These are phyloP conservation scores for Genyomyrus donnyi DNA, from an alignment of 2,113 vertebrate species.

Conservation along the genomic window DNA sequence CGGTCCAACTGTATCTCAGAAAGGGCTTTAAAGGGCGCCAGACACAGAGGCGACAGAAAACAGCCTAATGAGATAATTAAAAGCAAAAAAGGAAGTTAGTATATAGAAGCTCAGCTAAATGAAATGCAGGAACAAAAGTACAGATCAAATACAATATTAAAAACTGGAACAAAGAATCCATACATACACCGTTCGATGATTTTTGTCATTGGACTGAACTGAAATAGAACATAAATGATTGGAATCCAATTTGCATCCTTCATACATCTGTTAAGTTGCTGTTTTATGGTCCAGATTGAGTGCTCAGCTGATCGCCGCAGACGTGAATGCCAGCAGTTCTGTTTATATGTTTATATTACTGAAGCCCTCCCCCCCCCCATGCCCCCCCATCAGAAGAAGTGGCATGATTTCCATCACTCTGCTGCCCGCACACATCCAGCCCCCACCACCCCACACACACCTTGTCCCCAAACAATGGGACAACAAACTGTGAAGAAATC, in stretches of 20 bases:
- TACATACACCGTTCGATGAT: neutral
- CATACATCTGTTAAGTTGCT: neutral
- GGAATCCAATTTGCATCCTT: neutral
- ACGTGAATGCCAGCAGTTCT: neutral
- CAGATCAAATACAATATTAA: neutral
- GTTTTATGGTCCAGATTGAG: neutral
- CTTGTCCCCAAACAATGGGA: neutral
- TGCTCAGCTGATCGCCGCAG: neutral
- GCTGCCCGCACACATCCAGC: neutral
- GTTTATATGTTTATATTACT: slow-evolving; percentile 7
- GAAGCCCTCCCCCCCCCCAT: neutral
- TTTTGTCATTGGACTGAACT: neutral
- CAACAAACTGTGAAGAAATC: neutral
- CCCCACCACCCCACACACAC: neutral
- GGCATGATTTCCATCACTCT: neutral
- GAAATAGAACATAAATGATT: neutral
- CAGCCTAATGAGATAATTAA: neutral
- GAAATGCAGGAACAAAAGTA: neutral
- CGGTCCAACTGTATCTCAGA: neutral
- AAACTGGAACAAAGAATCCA: neutral
- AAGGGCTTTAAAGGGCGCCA: neutral
- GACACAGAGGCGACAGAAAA: neutral
- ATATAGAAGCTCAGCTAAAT: neutral
- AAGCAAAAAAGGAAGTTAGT: neutral
- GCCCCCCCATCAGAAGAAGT: neutral